Conservation (phyloP, 2,888 invertebrate genomes). For the Smittia aterrima region DNA sequence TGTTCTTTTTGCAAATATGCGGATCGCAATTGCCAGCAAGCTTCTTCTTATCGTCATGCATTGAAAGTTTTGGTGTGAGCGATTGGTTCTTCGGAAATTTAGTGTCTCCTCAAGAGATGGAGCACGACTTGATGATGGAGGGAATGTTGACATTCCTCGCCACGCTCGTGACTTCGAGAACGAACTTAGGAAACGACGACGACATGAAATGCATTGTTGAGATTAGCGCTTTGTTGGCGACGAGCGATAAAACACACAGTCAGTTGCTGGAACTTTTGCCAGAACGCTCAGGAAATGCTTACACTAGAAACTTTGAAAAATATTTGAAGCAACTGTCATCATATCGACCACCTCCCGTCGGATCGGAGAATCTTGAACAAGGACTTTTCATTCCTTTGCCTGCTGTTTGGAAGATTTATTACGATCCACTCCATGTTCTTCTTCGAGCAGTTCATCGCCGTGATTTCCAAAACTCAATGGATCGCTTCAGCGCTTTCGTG, state of each 20-base stretch:
- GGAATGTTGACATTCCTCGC: conserved; percentile 88
- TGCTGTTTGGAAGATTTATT: conserved; percentile 87
- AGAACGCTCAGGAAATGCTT: conserved; percentile 89
- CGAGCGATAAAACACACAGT: conserved; percentile 93
- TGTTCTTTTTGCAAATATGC: conserved; percentile 92
- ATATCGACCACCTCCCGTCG: conserved; percentile 75
- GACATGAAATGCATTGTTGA: conserved; percentile 75
- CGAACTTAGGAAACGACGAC: conserved; percentile 70
- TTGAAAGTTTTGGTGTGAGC: conserved; percentile 87
- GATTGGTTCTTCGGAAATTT: conserved; percentile 81
- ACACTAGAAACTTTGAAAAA: conserved; percentile 83
- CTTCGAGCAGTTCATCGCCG: conserved; percentile 86
- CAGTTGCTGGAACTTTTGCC: conserved; percentile 95
- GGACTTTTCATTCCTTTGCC: conserved; percentile 84
- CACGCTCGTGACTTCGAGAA: conserved; percentile 81
- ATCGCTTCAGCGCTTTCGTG: conserved; percentile 80
- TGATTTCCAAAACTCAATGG: conserved; percentile 93
- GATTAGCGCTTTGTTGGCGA: conserved; percentile 89
- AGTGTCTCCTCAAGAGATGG: conserved; percentile 69
- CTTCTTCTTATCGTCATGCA: conserved; percentile 78
- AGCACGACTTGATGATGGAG: conserved; percentile 91
- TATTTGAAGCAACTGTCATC: conserved; percentile 80
- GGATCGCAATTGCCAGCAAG: conserved; percentile 84
- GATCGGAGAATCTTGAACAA: conserved; percentile 79
- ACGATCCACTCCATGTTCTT: conserved; percentile 91